Base-by-base conservation (phyloP, 2,113 vertebrate genomes). In the Chaetorhynchus papuensis region DNA sequence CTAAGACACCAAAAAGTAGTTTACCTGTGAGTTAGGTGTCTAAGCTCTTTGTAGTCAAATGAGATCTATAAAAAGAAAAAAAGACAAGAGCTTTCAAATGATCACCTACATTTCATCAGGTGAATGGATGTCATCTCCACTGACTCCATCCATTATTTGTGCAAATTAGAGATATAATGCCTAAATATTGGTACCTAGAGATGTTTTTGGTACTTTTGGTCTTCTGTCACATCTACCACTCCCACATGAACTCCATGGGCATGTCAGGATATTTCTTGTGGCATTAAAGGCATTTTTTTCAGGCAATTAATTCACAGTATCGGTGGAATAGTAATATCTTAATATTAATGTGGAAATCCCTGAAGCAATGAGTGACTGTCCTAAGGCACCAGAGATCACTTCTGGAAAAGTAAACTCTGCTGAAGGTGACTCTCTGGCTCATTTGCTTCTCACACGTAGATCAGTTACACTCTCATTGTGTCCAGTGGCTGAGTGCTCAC, bases 201-300 rank as follows among this genome's bases (percentile, higher is more conserved):
- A 11, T 3, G 1, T 30, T 94, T 78, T 20, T 35, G 3, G 7
- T 41, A 39, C 10, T 23, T 71, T 61, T 63, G 24, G 13, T 45
- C 22, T 69, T 52, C 33, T 50, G 10, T 15, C 15, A 50, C 8
- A 13, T 50, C 42, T 31, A 11, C 15, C 28, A 74, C 28, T 28
- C 22, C 7, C 50, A 37, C 28, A 21, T 11, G 10, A 87, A 41
- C 19, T 30, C 26, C 0, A 0, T 11, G 11, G 22, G 49, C 7
- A 27, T 21, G 18, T 74, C 35, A 23, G 20, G 21, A 6, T 54
- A 23, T 68, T 54, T 80, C 10, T 35, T 23, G 7, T 41, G 22
- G 0, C 5, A 15, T 70, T 64, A 21, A 27, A 83, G 24, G 3
- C 2, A 3, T 8, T 8, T 45, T 45, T 63, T 88, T 71, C 39